Base-by-base conservation (phyloP, 2,797 vertebrate species). In the Varecia variegata region DNA sequence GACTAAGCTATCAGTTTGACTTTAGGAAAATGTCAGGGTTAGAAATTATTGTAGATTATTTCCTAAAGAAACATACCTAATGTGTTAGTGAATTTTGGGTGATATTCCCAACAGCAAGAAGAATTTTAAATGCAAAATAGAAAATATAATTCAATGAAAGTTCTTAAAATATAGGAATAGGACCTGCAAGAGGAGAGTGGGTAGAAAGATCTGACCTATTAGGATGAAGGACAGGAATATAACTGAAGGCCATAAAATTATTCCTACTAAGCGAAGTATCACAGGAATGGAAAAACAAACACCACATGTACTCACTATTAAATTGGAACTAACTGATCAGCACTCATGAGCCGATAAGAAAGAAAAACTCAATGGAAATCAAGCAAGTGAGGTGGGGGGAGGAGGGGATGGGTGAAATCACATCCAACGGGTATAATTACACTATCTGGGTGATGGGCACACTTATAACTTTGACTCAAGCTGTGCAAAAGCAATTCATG, bases 1-100 rank as follows among this genome's bases (percentile, higher is more conserved):
- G 60, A 93, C 45, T 56, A 93, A 91, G 79, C 32, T 76, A 89
- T 91, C 70, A 82, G 88, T 92, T 89, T 92, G 18, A 90, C 92
- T 54, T 74, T 8, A 58, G 58, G 83, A 84, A 97, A 94, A 93
- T 38, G 80, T 92, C 86, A 93, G 52, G 32, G 14, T 1, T 45
- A 76, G 52, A 30, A 92, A 43, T 93, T 95, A 95, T 60, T 74
- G 47, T 18, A 93, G 74, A 73, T 15, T 47, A 40, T 93, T 58
- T 62, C 18, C 23, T 84, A 13, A 87, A 95, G 82, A 91, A 87
- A 70, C 23, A 90, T 56, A 84, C 14, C 58, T 50, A 86, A 68
- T 25, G 65, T 86, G 35, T 25, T 74, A 79, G 23, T 83, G 68
- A 79, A 93, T 71, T 88, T 90, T n/a, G 71, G 45, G 54, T 58